These are phyloP conservation scores for Brachyalestes nurse DNA, from an alignment of 2,797 vertebrate genomes.

Conservation along the genomic window DNA sequence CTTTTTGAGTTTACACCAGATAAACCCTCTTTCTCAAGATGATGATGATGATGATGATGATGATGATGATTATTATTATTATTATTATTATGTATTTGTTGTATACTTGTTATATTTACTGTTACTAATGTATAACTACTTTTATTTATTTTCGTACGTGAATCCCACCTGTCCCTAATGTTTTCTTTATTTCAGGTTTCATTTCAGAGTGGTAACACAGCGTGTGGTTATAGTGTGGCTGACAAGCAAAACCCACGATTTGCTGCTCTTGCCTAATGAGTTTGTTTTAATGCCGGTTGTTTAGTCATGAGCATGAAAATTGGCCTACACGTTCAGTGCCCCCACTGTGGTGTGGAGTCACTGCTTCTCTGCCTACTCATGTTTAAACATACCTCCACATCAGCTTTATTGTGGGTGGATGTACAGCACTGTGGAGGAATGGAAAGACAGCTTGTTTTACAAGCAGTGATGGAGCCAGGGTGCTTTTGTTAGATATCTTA, in stretches of 20 bases:
- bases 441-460: background rate
- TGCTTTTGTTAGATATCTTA: background rate
- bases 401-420: slow-evolving; percentile 35
- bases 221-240: background rate
- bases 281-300: background rate
- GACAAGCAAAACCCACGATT: background rate
- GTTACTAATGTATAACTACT: background rate
- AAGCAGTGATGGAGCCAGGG: background rate
- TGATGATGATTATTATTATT: too few species aligned
- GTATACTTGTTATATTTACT: background rate
- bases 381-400: slow-evolving; percentile 22
- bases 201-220: background rate
- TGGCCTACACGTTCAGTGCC: slow-evolving; percentile 11
- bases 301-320: background rate
- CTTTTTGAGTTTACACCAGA: too few species aligned
- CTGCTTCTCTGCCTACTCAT: slow-evolving; percentile 33
- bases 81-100: background rate
- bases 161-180: background rate
- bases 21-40: too few species aligned
- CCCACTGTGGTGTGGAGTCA: slow-evolving; percentile 1
- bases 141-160: background rate
- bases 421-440: slow-evolving; percentile 10
- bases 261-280: background rate
- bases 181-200: background rate
- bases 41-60: too few species aligned